phyloP scores from a whole-genome alignment of 2,797 vertebrate species.

The Philypnodon macrostomus region DNA sequence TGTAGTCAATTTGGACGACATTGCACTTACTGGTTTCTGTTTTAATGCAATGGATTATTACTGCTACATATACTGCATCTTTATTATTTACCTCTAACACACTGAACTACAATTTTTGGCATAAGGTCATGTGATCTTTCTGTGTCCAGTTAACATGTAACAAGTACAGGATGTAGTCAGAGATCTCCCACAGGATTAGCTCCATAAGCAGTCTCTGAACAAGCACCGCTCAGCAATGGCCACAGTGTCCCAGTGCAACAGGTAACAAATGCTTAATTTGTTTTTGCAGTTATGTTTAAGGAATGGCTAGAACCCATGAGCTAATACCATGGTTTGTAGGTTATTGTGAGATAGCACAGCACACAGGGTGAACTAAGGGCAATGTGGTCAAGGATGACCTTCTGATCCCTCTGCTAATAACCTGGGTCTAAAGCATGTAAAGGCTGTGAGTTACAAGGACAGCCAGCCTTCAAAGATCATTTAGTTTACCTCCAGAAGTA shows the following conservation, averaged over 20 bases:
- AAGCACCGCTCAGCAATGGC: constrained; percentile 23
- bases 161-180: constrained; percentile 21
- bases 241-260: constrained; percentile 18
- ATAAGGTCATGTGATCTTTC: constrained; percentile 56
- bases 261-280: constrained; percentile 34
- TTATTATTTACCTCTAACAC: not conserved
- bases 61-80: not conserved
- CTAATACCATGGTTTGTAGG: not conserved
- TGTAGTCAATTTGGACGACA: too few species aligned
- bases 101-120: not conserved
- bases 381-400: constrained; percentile 56
- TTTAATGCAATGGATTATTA: not conserved
- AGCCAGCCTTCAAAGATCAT: not conserved
- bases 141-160: constrained; percentile 23
- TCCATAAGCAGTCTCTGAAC: constrained; percentile 25
- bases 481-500: too few species aligned
- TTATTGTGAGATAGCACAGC: not conserved
- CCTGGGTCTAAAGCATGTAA: constrained; percentile 27
- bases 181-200: constrained; percentile 66
- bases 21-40: too few species aligned
- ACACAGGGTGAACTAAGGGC: constrained; percentile 20
- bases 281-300: not conserved
- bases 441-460: constrained; percentile 14
- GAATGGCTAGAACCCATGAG: not conserved
- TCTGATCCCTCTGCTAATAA: constrained; percentile 58